Base-by-base conservation (phyloP, 2,113 vertebrate species). In the Scortum barcoo region DNA sequence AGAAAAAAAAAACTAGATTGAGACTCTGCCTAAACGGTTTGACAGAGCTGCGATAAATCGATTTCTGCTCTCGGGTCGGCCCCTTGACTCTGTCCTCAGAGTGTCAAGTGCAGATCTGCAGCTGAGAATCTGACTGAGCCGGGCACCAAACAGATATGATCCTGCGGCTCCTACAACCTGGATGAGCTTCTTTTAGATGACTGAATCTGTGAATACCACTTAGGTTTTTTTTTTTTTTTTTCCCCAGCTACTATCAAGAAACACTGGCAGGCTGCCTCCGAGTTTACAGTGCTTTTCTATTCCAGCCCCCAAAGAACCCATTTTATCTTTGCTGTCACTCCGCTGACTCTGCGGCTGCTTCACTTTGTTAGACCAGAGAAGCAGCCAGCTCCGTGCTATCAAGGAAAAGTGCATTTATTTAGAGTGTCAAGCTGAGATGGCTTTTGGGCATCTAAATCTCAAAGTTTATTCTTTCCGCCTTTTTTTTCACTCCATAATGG, bases 271-370 rank as follows among this genome's bases (percentile, higher is more conserved):
- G 58, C 81, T 90, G 87, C 86, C 82, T 83, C 61, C 1, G 74
- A 92, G 74, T 92, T 85, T 90, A 90, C 85, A 88, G 84, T 87
- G 79, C 82, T 87, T 88, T 89, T 86, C 83, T 82, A 76, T 89
- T 88, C 77, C 83, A 77, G 85, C 78, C 84, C 76, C 86, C 78
- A 93, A 93, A 91, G 81, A 90, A 89, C 66, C 84, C 73, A 84
- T 91, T 94, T 92, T 93, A 93, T 94, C 91, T 90, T 70, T 14
- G 50, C 87, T 92, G 91, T 90, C 92, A 90, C 89, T 86, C 72
- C 1, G 26, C 86, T 78, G 84, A 86, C 85, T 84, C 62, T 62
- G 67, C 58, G 38, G 67, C 73, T 80, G 86, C 75, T 61, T 89
- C 73, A 82, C 84, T 87, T 88, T 90, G 88, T 91, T 81, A 86